These are phyloP conservation scores for Heterocephalus glaber DNA, from an alignment of 2,113 vertebrate genomes.

Conservation along the genomic window DNA sequence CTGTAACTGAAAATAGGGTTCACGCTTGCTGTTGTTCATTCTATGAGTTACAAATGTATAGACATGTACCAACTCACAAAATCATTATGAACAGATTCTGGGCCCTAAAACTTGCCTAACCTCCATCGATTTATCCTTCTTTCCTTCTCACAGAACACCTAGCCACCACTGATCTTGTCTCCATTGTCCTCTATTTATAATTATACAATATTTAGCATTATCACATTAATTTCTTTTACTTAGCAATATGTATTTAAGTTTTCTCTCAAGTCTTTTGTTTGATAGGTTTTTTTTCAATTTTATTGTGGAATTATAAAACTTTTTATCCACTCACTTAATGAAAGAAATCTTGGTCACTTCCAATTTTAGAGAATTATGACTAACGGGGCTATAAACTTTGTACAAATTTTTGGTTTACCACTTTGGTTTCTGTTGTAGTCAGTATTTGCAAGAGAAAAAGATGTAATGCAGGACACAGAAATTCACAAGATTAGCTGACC, in stretches of 20 bases:
- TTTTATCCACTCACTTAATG: not conserved
- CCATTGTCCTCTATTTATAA: not conserved
- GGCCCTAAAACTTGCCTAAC: too few species aligned
- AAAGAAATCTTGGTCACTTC: not conserved
- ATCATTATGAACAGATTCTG: not conserved
- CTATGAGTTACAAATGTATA: not conserved
- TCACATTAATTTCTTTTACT: not conserved
- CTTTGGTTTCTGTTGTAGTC: not conserved
- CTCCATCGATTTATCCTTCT: not conserved
- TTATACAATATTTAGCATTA: not conserved
- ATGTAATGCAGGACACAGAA: not conserved
- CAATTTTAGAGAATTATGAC: not conserved
- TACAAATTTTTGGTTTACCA: not conserved
- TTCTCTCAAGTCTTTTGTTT: not conserved
- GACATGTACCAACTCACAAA: not conserved
- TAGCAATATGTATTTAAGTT: not conserved
- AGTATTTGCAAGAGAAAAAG: not conserved
- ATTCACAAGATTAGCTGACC: not conserved
- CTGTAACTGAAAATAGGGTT: not conserved
- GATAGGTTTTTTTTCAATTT: not conserved
- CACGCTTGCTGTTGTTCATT: not conserved
- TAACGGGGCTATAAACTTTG: not conserved
- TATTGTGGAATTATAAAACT: not conserved
- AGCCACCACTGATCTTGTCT: not conserved
- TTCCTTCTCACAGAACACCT: not conserved